These are phyloP conservation scores for Gallinago undulata DNA, from an alignment of 2,113 vertebrate species.

Conservation along the genomic window DNA sequence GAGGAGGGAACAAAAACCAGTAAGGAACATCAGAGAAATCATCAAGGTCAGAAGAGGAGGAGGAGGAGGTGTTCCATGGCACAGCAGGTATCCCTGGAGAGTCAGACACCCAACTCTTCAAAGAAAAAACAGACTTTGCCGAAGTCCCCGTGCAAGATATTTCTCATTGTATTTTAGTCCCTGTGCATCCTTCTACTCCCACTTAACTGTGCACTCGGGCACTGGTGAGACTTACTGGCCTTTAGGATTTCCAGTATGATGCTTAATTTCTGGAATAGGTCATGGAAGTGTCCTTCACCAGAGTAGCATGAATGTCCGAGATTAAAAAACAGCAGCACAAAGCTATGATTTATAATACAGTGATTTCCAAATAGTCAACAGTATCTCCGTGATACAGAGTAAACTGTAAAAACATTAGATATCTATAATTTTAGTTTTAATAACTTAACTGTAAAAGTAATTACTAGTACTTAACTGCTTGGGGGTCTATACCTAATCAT, in stretches of 20 bases:
- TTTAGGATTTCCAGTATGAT: background rate
- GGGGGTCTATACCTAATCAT: background rate
- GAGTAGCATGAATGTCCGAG: background rate
- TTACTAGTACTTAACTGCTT: background rate
- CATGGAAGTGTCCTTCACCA: background rate
- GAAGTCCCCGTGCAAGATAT: background rate
- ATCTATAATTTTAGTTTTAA: background rate
- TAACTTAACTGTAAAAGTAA: background rate
- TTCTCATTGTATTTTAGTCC: background rate
- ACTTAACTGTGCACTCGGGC: background rate
- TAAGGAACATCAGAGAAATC: background rate
- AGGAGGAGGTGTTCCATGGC: background rate
- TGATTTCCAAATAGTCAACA: background rate
- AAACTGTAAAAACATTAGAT: background rate
- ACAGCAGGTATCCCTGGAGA: background rate
- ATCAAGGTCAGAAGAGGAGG: background rate
- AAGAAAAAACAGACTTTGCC: background rate
- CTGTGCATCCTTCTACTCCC: background rate
- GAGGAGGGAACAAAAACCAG: background rate
- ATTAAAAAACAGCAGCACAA: background rate
- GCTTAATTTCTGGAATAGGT: background rate
- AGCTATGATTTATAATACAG: background rate
- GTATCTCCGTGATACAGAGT: background rate
- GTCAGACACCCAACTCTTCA: background rate
- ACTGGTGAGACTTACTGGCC: background rate